Evolutionary conservation across 2,888 invertebrate species (phyloP), one percentile per base, ranked within the genome.

Genomic region (Drosophila lutescens): DNA sequence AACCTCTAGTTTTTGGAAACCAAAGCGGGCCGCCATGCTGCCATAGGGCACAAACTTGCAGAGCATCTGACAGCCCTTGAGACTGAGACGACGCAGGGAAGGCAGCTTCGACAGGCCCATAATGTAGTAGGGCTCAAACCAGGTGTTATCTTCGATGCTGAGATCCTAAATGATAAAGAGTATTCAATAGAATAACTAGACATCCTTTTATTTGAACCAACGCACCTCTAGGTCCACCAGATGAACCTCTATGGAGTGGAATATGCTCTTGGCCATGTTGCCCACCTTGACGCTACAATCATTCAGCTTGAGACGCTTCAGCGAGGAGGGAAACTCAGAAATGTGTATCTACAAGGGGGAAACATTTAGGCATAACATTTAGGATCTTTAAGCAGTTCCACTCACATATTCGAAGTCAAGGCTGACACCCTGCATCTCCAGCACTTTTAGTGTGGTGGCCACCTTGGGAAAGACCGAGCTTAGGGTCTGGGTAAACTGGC

Each of bases 31-130:
- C 0, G 96, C 95, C 63, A 97, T 94, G 85, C 96, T 95, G 0
- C 96, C 94, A 91, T 96, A 96, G 0, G 96, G 96, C 15, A 96
- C 94, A 84, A 95, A 95, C 90, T 96, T 95, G 0, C 94, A 93
- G 72, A 97, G 91, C 51, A 94, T 93, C 59, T 91, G 91, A 84
- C 97, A 97, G 41, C 95, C 94, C 44, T 94, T 93, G 76, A 96
- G 91, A 60, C 94, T 93, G 6, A 97, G 92, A 41, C 94, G 93
- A 43, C 93, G 93, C 30, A 97, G 92, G 7, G 92, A 91, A 1
- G 93, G 92, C 86, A 95, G 92, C 92, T 96, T 97, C 81, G 96
- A 95, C 2, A 97, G 92, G 0, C 95, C 94, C 91, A 97, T 93
- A 10, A 97, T 92, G 46, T 95, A 94, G 66, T 95, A 95, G 0